Evolutionary conservation across 2,888 invertebrate species (phyloP), one percentile per base, ranked within the genome.

Genomic region (Apodemia mormo): DNA sequence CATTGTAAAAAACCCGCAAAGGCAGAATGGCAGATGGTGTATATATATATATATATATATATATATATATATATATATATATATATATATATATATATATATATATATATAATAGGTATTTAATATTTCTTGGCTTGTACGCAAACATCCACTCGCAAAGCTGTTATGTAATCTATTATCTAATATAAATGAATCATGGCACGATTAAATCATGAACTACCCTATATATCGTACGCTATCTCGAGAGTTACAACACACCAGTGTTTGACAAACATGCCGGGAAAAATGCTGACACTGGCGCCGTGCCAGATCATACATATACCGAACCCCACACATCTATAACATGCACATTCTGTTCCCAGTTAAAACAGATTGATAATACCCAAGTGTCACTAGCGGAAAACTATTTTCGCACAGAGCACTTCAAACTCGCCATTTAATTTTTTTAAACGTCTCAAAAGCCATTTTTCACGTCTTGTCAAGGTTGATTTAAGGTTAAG

Each of bases 401-500:
- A 82, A 85, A 80, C 82, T 86, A 90, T 91, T 91, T 91, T 89
- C 76, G 83, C 81, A 76, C 78, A 78, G 79, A 76, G 76, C 80
- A 81, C 82, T 83, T 84, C 77, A 76, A 77, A 77, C 76, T 75
- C 81, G 83, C 86, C 85, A 85, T 86, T 86, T 85, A 85, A 87
- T 88, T 88, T 87, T 87, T 84, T 66, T 65, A 10, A 61, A 61
- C 37, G 61, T 67, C 58, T 75, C 80, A 83, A 82, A 82, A 79
- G 80, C 82, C 80, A 88, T 90, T 88, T 88, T 87, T 90, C 90
- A 90, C 88, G 84, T 81, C 88, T 89, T 92, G 92, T 91, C 92
- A 92, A 92, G 92, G 92, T 92, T 89, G 88, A 90, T 91, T 89
- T 91, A 91, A 92, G 92, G 92, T 92, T 90, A 81, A 74, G 85